Percentiles rank a stretch among this genome's conserved stretches.
phyloP scores from a whole-genome alignment of 2,113 vertebrate genomes.

The Hippocampus abdominalis region DNA sequence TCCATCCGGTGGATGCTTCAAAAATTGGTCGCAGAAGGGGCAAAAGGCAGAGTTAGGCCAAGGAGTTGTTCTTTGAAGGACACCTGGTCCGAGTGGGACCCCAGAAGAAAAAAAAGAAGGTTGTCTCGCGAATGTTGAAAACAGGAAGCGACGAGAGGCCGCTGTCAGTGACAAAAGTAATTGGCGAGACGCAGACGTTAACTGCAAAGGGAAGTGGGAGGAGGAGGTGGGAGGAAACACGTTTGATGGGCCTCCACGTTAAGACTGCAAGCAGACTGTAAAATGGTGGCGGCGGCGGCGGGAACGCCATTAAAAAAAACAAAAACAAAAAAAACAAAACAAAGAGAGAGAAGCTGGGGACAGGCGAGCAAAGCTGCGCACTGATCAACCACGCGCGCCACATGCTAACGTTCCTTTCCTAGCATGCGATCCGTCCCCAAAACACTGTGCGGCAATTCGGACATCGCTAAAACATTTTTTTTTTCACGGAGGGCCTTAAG shows the following conservation, averaged over 20 bases:
- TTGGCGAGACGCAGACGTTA: not conserved
- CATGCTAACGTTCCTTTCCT: constrained; percentile 45
- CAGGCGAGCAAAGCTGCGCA: constrained; percentile 40
- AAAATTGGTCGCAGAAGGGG: not conserved
- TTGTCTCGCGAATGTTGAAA: not conserved
- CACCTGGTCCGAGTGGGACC: not conserved
- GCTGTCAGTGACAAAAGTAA: constrained; percentile 3
- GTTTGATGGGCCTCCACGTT: constrained; percentile 54
- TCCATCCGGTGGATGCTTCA: not conserved
- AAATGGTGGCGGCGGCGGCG: constrained; percentile 69
- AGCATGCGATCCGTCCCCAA: too few species aligned
- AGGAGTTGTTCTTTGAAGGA: not conserved
- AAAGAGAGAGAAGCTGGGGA: constrained; percentile 29
- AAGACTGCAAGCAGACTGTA: constrained; percentile 64
- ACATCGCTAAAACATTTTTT: too few species aligned
- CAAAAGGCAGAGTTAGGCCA: too few species aligned
- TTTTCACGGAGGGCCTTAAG: too few species aligned
- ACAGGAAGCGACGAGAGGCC: constrained; percentile 4
- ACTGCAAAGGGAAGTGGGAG: constrained; percentile 7
- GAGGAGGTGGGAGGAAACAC: constrained; percentile 10
- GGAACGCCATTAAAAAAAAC: constrained; percentile 60
- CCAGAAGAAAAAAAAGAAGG: not conserved
- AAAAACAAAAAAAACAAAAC: constrained; percentile 47
- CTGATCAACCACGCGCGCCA: constrained; percentile 4
- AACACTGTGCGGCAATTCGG: too few species aligned